Base-by-base conservation (phyloP, 2,113 vertebrate species). In the Piaya cayana region DNA sequence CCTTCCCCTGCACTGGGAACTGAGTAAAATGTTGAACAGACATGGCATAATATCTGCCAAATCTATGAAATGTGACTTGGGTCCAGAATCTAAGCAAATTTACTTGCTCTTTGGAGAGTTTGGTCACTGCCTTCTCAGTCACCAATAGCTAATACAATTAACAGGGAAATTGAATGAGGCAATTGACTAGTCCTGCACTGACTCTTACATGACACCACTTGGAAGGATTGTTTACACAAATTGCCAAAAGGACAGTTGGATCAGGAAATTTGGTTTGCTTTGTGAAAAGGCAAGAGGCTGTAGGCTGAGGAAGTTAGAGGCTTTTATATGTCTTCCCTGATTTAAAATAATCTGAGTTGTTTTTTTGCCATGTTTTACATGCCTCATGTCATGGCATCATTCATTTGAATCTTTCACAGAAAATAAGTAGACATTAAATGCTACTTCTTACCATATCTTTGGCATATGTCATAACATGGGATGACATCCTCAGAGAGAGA, bases 11-110 rank as follows among this genome's bases (percentile, higher is more conserved):
- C 56, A 25, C 30, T 53, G 53, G 53, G 78, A 90, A 79, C 27
- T 43, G 7, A 85, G 69, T 79, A 82, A 95, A 80, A 92, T 27
- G 78, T 88, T 83, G 71, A 92, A 67, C 45, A 72, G n/a, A 92
- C 42, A 5, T 3, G 36, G 37, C 6, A 16, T 90, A 88, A 96
- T 92, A 65, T 94, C 85, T 82, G 42, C 1, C 0, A 88, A 92
- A 85, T 80, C 75, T 80, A 18, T 43, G 8, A 92, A 82, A 85
- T 62, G 27, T 82, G 67, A 69, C 56, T 86, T 82, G 83, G 71
- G 67, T 94, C 26, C 70, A 84, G 42, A 90, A 80, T 55, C 21
- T 0, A 0, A 78, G 32, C 1, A 0, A 27, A 18, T 86, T 77
- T 74, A 36, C 42, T 76, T 0, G 0, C 15, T 89, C 63, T 80